Evolutionary conservation across 2,797 vertebrate species (phyloP), one percentile per base, ranked within the genome.

Genomic region (Chelmon rostratus): DNA sequence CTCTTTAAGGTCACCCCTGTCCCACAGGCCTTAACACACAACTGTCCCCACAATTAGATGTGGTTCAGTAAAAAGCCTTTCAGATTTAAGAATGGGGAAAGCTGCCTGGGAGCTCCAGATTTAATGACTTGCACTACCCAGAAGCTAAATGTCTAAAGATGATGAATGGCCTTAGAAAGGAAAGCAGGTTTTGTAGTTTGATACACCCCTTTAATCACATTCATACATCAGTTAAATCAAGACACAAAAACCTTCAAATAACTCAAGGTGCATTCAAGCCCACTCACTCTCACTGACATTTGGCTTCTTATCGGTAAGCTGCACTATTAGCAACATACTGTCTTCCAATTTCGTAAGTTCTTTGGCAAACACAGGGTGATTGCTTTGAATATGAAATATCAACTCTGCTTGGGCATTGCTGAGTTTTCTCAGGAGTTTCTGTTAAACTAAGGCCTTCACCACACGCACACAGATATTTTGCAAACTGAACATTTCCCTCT

Each of bases 1-100:
- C 73, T 83, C 80, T 90, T 86, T 94, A 92, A 93, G 94, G 93
- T 93, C 92, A 93, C 91, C 89, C 65, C 79, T 91, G 83, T 92
- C 91, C 89, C 86, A 88, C 84, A 91, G 89, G 89, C 90, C 84
- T 78, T 73, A 87, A 85, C 86, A 88, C 84, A 88, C 85, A 91
- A 92, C 87, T 92, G 88, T 93, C 89, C 89, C 67, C 53, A 89
- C 93, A 94, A 95, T 93, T 93, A 93, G 89, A 91, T 86, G 84
- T 83, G 92, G 85, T 89, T 91, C 86, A 86, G 88, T 88, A 90
- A 93, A 90, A 93, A 90, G 67, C 74, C 82, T 86, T 86, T 91
- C 73, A 87, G 82, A 89, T 88, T 90, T 87, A 82, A 88, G 84
- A 91, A 92, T 79, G 79, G 85, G 76, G 40, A 66, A 82, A 85